phyloP scores from a whole-genome alignment of 1,140 invertebrate species.

The Anoplolepis gracilipes region DNA sequence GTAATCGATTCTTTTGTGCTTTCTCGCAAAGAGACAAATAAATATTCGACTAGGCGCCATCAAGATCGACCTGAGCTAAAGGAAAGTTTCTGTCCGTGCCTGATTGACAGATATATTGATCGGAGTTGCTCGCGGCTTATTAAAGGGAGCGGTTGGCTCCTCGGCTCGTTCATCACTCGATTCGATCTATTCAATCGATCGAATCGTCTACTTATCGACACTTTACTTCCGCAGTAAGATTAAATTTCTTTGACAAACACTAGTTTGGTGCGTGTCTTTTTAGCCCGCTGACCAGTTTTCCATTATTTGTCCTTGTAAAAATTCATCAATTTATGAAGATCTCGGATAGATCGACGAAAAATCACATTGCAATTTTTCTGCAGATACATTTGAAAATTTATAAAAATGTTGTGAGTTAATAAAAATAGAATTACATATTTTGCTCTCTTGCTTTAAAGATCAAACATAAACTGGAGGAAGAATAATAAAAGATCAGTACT shows the following conservation, averaged over 20 bases:
- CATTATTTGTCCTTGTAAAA: no score
- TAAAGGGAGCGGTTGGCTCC: slow-evolving; percentile 11
- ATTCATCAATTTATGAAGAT: no score
- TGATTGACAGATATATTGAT: slow-evolving; percentile 47
- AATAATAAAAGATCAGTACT: no score
- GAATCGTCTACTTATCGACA: not conserved
- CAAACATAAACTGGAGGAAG: no score
- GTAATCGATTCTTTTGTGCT: slow-evolving; percentile 16
- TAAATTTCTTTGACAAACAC: not conserved
- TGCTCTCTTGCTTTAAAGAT: no score
- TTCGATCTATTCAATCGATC: slow-evolving; percentile 25
- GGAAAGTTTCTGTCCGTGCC: slow-evolving; percentile 42
- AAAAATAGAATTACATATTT: no score
- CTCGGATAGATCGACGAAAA: no score
- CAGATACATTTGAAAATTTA: no score
- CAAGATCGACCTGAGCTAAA: slow-evolving; percentile 9
- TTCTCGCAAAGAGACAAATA: not conserved
- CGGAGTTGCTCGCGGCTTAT: not conserved
- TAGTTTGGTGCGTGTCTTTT: not conserved
- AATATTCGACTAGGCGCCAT: slow-evolving; percentile 45
- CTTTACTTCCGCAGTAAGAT: slow-evolving; percentile 5
- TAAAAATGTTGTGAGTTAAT: no score
- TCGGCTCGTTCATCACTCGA: slow-evolving; percentile 57
- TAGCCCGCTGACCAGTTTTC: not conserved
- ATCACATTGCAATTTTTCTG: no score